A percentile compares a stretch with the other conserved stretches of the same genome.
These are phyloP conservation scores for Aurelia sp. DNA, from an alignment of 30 jellyfish, hydroid and myxozoan species.

Conservation along the genomic window DNA sequence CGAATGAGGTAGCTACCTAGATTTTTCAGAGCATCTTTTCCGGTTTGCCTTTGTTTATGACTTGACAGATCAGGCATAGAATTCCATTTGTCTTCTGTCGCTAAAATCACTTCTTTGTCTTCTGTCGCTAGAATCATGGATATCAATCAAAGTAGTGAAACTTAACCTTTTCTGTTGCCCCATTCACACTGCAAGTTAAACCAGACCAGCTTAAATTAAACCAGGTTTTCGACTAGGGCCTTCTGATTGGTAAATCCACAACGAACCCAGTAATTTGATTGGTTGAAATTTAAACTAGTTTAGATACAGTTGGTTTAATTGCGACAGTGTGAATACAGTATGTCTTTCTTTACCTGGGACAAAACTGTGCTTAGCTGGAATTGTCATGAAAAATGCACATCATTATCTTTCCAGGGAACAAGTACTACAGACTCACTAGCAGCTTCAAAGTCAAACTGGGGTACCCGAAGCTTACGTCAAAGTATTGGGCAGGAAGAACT, in stretches of 20 bases:
- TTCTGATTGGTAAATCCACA: too few relatives aligned
- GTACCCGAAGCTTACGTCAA: conserved; percentile 46
- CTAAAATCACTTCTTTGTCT: neutral
- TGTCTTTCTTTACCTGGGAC: neutral
- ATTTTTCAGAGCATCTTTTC: too few relatives aligned
- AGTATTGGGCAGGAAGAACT: conserved; percentile 14
- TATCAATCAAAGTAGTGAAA: too few relatives aligned
- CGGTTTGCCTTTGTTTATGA: neutral
- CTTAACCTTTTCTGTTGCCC: neutral
- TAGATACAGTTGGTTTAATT: too few relatives aligned
- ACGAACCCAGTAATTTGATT: too few relatives aligned
- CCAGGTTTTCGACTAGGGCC: too few relatives aligned
- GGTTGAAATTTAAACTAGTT: too few relatives aligned
- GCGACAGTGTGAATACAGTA: too few relatives aligned
- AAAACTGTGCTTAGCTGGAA: neutral
- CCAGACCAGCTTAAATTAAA: too few relatives aligned
- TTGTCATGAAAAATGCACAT: neutral
- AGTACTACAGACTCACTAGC: conserved; percentile 33
- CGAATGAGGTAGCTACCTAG: too few relatives aligned
- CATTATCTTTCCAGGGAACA: conserved; percentile 21
- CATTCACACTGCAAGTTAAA: too few relatives aligned
- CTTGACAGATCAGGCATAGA: neutral
- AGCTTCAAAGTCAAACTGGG: conserved; percentile 1
- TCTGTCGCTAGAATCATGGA: neutral
- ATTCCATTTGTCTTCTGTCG: neutral